Conservation (phyloP, 2,888 invertebrate species). For the Drosophila siamana region DNA sequence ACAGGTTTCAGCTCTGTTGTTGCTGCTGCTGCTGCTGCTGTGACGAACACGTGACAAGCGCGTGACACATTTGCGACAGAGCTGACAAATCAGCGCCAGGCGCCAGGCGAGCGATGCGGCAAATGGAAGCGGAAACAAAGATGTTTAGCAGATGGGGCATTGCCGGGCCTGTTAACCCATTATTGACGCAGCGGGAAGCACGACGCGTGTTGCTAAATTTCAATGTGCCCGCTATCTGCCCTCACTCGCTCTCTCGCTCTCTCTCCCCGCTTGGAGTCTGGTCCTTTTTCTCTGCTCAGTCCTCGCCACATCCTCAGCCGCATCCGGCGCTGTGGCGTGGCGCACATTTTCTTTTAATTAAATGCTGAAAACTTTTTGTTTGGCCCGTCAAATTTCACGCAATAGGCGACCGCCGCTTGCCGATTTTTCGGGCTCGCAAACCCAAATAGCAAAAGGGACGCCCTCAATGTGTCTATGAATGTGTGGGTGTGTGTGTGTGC, state of each 20-base stretch:
- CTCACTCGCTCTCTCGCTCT: not conserved
- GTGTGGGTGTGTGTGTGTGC: not conserved
- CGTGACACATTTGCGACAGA: slow-evolving; percentile 34
- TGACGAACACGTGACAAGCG: slow-evolving; percentile 31
- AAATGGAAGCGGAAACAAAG: slow-evolving; percentile 5
- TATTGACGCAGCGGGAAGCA: slow-evolving; percentile 26
- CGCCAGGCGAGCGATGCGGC: not conserved
- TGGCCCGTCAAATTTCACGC: slow-evolving; percentile 49
- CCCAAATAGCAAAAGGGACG: slow-evolving; percentile 27
- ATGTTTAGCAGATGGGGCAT: not conserved
- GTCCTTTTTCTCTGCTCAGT: too few species aligned
- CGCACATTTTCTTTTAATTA: slow-evolving; percentile 67
- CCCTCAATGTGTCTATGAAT: not conserved
- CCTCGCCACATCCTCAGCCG: not conserved
- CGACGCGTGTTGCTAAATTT: slow-evolving; percentile 24
- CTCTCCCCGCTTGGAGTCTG: too few species aligned
- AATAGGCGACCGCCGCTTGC: slow-evolving; percentile 28
- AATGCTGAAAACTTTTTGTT: slow-evolving; percentile 62
- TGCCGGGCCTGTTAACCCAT: slow-evolving; percentile 38
- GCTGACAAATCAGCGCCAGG: slow-evolving; percentile 51
- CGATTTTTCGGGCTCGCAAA: slow-evolving; percentile 15
- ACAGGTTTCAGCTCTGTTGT: not conserved
- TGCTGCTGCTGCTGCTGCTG: slow-evolving; percentile 8
- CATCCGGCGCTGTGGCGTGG: slow-evolving; percentile 7
- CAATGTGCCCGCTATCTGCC: not conserved